Conservation (phyloP, 1,140 invertebrate species). For the Papilio polytes region DNA sequence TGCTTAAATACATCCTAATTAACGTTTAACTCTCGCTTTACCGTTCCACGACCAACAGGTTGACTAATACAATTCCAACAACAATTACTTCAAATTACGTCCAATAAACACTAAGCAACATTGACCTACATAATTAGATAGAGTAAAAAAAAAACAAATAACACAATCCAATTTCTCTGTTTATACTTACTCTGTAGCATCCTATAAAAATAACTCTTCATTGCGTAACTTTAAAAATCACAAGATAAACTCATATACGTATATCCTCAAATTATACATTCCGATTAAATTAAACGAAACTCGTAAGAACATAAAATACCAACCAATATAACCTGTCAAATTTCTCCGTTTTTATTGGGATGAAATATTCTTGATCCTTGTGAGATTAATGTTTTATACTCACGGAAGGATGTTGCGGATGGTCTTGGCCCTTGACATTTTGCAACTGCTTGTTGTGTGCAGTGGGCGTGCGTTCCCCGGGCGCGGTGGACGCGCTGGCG, state of each 20-base stretch:
- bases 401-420: slow-evolving; percentile 89
- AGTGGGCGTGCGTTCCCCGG: slow-evolving; percentile 86
- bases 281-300: no score
- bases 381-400: slow-evolving; percentile 62
- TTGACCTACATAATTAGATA: slow-evolving; percentile 40
- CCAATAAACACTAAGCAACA: slow-evolving; percentile 48
- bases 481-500: slow-evolving; percentile 83
- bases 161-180: slow-evolving; percentile 30
- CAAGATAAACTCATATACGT: not conserved
- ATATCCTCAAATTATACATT: not conserved
- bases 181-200: slow-evolving; percentile 41
- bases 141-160: slow-evolving; percentile 30
- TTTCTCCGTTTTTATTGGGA: not conserved
- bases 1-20: slow-evolving; percentile 36
- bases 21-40: slow-evolving; percentile 19
- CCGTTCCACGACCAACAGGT: slow-evolving; percentile 34
- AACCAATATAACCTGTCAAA: slow-evolving; percentile 7
- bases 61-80: slow-evolving; percentile 42
- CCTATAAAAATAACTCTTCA: not conserved
- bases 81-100: slow-evolving; percentile 45
- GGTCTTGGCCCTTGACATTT: slow-evolving; percentile 88
- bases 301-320: not conserved
- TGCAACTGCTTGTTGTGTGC: slow-evolving; percentile 89
- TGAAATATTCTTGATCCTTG: slow-evolving; percentile 4
- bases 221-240: not conserved